Conservation (phyloP, 2,888 invertebrate species). For the Periphyllus acericola region DNA sequence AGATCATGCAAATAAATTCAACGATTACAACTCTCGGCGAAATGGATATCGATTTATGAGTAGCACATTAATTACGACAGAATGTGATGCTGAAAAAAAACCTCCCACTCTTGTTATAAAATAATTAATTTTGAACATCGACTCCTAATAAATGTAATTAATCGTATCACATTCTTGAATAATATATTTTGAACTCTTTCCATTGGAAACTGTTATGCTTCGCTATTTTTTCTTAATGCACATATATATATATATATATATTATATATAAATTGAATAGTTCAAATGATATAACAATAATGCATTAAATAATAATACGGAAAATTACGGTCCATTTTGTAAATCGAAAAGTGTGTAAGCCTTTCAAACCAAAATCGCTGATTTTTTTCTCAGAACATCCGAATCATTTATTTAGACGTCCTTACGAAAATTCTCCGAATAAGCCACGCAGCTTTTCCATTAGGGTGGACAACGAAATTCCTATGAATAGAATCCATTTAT, state of each 20-base stretch:
- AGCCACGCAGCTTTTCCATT: constrained; percentile 14
- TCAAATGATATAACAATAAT: background rate
- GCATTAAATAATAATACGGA: background rate
- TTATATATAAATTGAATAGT: background rate
- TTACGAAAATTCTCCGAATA: background rate
- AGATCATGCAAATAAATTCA: too few species aligned
- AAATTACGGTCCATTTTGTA: background rate
- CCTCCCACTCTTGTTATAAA: too few species aligned
- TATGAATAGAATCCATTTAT: constrained; percentile 33
- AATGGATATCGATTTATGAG: too few species aligned
- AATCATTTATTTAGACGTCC: constrained; percentile 13
- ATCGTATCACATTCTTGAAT: too few species aligned
- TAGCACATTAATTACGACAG: too few species aligned
- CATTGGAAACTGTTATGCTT: too few species aligned
- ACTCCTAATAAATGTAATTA: too few species aligned
- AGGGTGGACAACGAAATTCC: background rate
- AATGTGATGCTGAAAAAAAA: too few species aligned
- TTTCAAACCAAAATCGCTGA: background rate
- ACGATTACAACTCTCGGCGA: too few species aligned
- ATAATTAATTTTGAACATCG: too few species aligned
- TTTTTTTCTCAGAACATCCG: background rate
- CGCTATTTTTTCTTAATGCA: too few species aligned
- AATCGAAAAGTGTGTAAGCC: background rate
- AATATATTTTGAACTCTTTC: background rate
- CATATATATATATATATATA: background rate